Evolutionary conservation across 53 echinoderm and acorn worm genomes (phyloP), one percentile per base, ranked within the genome.

Genomic region (Mesocentrotus franciscanus): DNA sequence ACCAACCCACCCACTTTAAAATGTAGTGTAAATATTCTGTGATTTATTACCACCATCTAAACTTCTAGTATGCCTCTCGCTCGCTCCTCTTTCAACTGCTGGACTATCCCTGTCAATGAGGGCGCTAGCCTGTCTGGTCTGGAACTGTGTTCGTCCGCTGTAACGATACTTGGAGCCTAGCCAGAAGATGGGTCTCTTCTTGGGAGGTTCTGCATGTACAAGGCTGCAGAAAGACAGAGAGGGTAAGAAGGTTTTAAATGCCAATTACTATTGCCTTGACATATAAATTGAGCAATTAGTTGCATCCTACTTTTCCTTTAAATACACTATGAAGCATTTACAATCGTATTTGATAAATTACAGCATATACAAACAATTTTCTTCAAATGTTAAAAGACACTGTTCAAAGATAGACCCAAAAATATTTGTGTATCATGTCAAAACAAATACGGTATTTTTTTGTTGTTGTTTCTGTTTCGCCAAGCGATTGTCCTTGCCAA

Each of bases 111-210:
- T 95, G 96, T 98, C 98, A 85, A 99, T 98, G 92, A 96, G 96
- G 68, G 97, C 94, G 66, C 97, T 99, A 22, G 99, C 97, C 95
- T 97, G 97, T 64, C 99, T 96, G 35, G 98, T 98, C 96, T 99
- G 99, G 99, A 98, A 98, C 85, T 98, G 98, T 13, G 99, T 99
- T 17, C 98, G 95, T 74, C 99, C 99, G 89, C 99, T 99, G 99
- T 99, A 99, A 90, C 99, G 97, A 96, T 98, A 99, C 78, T 98
- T 98, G 72, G 99, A 99, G 32, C 99, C 99, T 56, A 99, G 97
- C 94, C 96, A 97, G 96, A 99, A 98, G 61, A 98, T 95, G 15
- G 97, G 97, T 55, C 98, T 96, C 96, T 99, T 99, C 83, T 97
- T 97, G 93, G 98, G 98, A 24, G 97, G 97, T 95, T 99, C 99